These are phyloP conservation scores for Drosophila malerkotliana DNA, from an alignment of 1,140 invertebrate species.

Conservation along the genomic window DNA sequence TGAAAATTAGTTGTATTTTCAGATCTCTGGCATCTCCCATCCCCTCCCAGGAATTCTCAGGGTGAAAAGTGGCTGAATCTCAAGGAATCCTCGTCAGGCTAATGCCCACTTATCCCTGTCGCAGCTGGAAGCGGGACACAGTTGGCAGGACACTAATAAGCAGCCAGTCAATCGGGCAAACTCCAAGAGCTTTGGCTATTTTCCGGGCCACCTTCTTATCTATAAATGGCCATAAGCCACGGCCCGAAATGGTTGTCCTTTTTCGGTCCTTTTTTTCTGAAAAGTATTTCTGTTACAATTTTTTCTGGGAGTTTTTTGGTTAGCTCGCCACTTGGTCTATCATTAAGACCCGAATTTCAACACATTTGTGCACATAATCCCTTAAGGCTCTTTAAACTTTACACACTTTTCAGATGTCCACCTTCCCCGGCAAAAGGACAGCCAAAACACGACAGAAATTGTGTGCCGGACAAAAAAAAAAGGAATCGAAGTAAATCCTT, in stretches of 20 bases:
- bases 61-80: constrained; percentile 16
- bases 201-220: constrained; percentile 66
- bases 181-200: constrained; percentile 33
- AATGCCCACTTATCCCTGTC: constrained; percentile 71
- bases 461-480: constrained; percentile 31
- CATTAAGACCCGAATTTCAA: constrained; percentile 75
- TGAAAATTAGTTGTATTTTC: constrained; percentile 54
- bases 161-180: constrained; percentile 60
- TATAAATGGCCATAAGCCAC: constrained; percentile 78
- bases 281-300: constrained; percentile 23
- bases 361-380: constrained; percentile 81
- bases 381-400: constrained; percentile 84
- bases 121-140: constrained; percentile 58
- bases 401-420: constrained; percentile 72
- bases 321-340: constrained; percentile 41
- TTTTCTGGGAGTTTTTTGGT: constrained; percentile 33
- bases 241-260: constrained; percentile 56
- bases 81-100: constrained; percentile 46
- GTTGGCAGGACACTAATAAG: constrained; percentile 64
- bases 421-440: constrained; percentile 15
- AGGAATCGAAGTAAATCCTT: constrained; percentile 71
- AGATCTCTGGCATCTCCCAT: not conserved
- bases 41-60: constrained; percentile 24
- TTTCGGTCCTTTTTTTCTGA: constrained; percentile 37
- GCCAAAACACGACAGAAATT: constrained; percentile 48